Evolutionary conservation across 2,797 vertebrate genomes (phyloP), one percentile per base, ranked within the genome.

Genomic region (Geotrypetes seraphini): DNA sequence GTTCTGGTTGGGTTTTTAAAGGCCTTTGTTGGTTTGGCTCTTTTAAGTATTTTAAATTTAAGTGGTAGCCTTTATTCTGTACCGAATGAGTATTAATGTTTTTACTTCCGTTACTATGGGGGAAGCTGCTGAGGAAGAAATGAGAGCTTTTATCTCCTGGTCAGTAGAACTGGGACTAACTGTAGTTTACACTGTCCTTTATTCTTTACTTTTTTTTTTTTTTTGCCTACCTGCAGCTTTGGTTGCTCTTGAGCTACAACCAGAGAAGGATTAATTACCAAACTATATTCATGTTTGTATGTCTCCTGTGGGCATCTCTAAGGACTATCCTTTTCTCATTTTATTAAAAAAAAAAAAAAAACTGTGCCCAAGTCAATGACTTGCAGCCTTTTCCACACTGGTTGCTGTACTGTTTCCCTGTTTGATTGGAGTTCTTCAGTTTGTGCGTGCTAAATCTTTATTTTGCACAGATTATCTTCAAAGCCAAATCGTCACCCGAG

Each of bases 201-300:
- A n/a, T n/a, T n/a, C n/a, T n/a, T n/a, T n/a, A n/a, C n/a, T n/a
- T n/a, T n/a, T n/a, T n/a, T n/a, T n/a, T n/a, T n/a, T n/a, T n/a
- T n/a, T n/a, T n/a, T n/a, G n/a, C n/a, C n/a, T n/a, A 96, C 84
- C 75, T 87, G 75, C 94, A 96, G 83, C 94, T 96, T 49, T 97
- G 92, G 92, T 85, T 93, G 53, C 83, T 93, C 27, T 60, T 96
- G 59, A 83, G 78, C 66, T 87, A 89, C 57, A 85, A 84, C 37
- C 84, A 91, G 78, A 88, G 89, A 65, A 84, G 92, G 43, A 71
- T 93, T 53, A 91, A 94, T 73, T 90, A 84, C 81, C 90, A 90
- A 83, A 90, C 83, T 42, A 86, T 90, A 40, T 87, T 90, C 62
- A 71, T 96, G 59, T 95, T 92, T 47, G 78, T 94, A 57, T 90